phyloP scores from a whole-genome alignment of 2,113 vertebrate genomes.

The Solea solea region DNA sequence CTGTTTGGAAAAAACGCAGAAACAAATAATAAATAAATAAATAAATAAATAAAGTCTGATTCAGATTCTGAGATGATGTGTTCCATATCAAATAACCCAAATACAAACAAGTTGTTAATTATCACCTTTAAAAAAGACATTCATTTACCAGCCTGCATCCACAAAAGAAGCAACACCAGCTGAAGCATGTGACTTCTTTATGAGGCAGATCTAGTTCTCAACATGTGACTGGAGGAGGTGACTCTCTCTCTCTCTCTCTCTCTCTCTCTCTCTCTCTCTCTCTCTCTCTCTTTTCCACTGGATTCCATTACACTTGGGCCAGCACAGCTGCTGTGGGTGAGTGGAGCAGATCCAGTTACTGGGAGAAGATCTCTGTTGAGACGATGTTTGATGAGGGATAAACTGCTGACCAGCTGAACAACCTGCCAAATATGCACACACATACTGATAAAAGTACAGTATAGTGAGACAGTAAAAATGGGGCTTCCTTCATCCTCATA shows the following conservation, averaged over 20 bases:
- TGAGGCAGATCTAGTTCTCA: conserved; percentile 62
- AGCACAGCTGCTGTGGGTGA: conserved; percentile 50
- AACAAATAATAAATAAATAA: too few species aligned
- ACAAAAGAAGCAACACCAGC: conserved; percentile 38
- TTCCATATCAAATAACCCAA: too few species aligned
- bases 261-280: neutral
- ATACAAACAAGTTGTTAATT: too few species aligned
- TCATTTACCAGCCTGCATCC: conserved; percentile 5
- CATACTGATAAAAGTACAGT: conserved; percentile 9
- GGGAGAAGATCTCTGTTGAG: conserved; percentile 53
- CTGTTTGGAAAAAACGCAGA: too few species aligned
- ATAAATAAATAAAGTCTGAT: too few species aligned
- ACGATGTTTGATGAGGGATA: conserved; percentile 44
- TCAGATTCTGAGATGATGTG: too few species aligned
- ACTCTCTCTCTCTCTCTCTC: neutral
- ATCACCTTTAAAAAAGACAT: neutral
- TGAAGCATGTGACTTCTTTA: conserved; percentile 67
- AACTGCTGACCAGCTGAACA: conserved; percentile 49
- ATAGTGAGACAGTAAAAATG: conserved; percentile 6
- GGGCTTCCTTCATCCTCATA: neutral
- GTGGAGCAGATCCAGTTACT: conserved; percentile 65
- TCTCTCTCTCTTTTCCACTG: conserved; percentile 21
- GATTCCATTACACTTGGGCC: conserved; percentile 66
- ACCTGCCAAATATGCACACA: conserved; percentile 38
- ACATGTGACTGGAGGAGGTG: conserved; percentile 65